Base-by-base conservation (phyloP, 1,140 invertebrate species). In the Philopotamus ludificatus region DNA sequence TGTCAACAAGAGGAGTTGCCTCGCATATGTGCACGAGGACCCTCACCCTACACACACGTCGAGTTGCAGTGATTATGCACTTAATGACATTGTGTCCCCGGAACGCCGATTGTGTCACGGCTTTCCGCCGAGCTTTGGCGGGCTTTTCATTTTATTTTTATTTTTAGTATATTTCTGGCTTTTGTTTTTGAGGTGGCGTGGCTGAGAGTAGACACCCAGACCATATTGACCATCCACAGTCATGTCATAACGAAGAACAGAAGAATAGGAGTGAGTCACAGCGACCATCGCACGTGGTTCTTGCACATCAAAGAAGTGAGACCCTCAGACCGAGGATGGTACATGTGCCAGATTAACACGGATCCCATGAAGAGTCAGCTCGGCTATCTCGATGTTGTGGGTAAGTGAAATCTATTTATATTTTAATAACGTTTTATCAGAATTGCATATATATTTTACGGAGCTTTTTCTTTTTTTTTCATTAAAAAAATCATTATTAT, bases 221-320 rank as follows among this genome's bases (percentile, higher is more conserved):
- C 94, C 1, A 95, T 95, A 69, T 80, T 95, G 55, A 94, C 93
- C 26, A 94, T 95, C 74, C 91, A 94, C 74, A 89, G 82, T 75
- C 89, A 93, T 80, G 89, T 93, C 65, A 94, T 95, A 74, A 94
- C 92, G 34, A 88, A 93, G 73, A 95, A 94, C 78, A 87, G 92
- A 71, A 83, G 94, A 54, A 92, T 96, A 66, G 86, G 88, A 7
- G 87, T 94, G 51, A 91, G 89, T 15, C 90, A 94, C 75, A 92
- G 88, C 69, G 91, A 94, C 71, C 89, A 92, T 72, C 84, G 88
- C 59, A 91, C 89, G 39, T 94, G 92, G 92, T 90, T 87, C 74
- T 83, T 95, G 47, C 89, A 92, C 77, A 90, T 94, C 69, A 83
- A 85, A 66, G 89, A 92, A 73, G 86, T 93, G 2, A 81, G 86